Evolutionary conservation across 2,113 vertebrate species (phyloP).

Genomic region (Phalacrocorax brasilianus): DNA sequence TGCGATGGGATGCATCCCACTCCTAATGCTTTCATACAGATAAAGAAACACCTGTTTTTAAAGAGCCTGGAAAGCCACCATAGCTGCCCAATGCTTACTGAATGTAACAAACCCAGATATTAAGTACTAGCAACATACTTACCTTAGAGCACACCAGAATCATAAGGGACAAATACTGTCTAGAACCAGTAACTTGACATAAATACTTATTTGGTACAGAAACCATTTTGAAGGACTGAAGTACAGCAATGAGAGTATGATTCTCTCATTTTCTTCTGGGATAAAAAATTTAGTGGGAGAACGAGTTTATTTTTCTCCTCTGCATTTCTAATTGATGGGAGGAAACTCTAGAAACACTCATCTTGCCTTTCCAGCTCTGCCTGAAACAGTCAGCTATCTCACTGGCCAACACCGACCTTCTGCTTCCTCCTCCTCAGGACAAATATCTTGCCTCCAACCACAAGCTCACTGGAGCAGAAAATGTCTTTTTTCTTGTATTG

Average conservation of each 20-base stretch:
- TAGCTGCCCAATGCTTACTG: not conserved
- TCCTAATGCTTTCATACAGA: not conserved
- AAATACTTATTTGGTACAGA: not conserved
- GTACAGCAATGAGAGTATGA: not conserved
- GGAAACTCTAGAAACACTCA: not conserved
- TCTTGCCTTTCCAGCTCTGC: not conserved
- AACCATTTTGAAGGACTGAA: not conserved
- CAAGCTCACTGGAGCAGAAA: not conserved
- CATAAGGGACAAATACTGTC: not conserved
- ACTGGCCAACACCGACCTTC: not conserved
- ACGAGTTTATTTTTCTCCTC: not conserved
- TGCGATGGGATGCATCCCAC: not conserved
- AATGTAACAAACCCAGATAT: not conserved
- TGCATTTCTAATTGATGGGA: not conserved
- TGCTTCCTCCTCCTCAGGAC: not conserved
- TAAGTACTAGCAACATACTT: not conserved
- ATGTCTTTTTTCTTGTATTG: not conserved
- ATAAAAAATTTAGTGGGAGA: not conserved
- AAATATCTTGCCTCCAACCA: not conserved
- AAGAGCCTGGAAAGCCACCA: not conserved
- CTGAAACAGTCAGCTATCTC: not conserved
- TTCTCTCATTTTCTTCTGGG: not conserved
- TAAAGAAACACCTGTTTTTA: not conserved
- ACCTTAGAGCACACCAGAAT: not conserved
- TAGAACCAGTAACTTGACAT: not conserved